Conservation (phyloP, 1,140 invertebrate genomes). For the Drosophila rhopaloa region DNA sequence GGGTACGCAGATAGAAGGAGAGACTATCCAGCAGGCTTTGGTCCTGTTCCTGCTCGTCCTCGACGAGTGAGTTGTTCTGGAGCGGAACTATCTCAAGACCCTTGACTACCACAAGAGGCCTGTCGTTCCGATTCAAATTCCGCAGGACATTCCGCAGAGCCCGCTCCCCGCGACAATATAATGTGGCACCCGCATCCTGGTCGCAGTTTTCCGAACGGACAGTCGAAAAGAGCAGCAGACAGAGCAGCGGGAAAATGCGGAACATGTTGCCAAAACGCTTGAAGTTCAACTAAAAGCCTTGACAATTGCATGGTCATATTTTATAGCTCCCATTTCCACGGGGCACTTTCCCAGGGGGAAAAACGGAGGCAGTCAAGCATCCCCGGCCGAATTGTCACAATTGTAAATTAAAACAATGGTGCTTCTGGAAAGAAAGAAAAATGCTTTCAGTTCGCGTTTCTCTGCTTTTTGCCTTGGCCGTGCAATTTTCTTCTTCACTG, state of each 20-base stretch:
- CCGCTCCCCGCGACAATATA: slow-evolving; percentile 76
- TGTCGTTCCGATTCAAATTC: slow-evolving; percentile 69
- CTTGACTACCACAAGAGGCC: slow-evolving; percentile 70
- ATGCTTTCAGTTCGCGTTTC: slow-evolving; percentile 65
- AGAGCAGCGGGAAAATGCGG: slow-evolving; percentile 43
- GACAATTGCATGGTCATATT: slow-evolving; percentile 72
- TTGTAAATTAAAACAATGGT: slow-evolving; percentile 76
- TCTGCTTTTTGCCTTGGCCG: slow-evolving; percentile 33
- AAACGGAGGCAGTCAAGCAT: slow-evolving; percentile 55
- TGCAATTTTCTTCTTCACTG: slow-evolving; percentile 84
- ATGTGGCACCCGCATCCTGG: slow-evolving; percentile 37
- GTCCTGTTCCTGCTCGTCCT: slow-evolving; percentile 9
- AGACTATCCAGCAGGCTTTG: slow-evolving; percentile 85
- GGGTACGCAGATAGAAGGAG: slow-evolving; percentile 88
- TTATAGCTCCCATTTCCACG: slow-evolving; percentile 65
- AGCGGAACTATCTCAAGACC: slow-evolving; percentile 79
- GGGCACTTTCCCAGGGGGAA: slow-evolving; percentile 65
- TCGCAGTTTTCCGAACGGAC: slow-evolving; percentile 59
- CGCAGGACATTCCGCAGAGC: slow-evolving; percentile 69
- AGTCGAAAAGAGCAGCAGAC: slow-evolving; percentile 47
- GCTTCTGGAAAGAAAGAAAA: slow-evolving; percentile 50
- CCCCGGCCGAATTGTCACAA: slow-evolving; percentile 68
- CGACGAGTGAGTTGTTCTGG: slow-evolving; percentile 21
- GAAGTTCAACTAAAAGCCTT: slow-evolving; percentile 76
- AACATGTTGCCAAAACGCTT: slow-evolving; percentile 65